phyloP scores from a whole-genome alignment of 1,140 invertebrate genomes.

The Ostrea edulis region DNA sequence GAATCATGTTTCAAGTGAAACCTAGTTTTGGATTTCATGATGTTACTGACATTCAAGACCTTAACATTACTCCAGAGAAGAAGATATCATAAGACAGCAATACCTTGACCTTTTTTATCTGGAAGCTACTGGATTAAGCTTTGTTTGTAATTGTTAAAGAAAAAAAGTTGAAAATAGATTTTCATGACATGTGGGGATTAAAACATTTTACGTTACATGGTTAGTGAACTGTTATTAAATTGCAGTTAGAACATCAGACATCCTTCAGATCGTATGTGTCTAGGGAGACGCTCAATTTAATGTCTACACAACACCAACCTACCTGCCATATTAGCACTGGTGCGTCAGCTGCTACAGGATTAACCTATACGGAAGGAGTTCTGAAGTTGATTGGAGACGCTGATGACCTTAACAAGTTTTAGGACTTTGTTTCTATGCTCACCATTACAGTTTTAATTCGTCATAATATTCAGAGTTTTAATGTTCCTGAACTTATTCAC shows the following conservation, averaged over 20 bases:
- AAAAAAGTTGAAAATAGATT: too few species aligned
- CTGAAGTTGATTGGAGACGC: not conserved
- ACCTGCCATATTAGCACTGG: not conserved
- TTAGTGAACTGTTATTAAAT: too few species aligned
- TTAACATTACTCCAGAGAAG: not conserved
- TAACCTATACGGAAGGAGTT: not conserved
- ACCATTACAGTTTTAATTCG: not conserved
- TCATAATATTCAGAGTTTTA: constrained; percentile 36
- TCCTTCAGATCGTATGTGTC: constrained; percentile 22
- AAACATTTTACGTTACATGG: not conserved
- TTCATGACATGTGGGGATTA: too few species aligned
- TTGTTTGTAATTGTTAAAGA: too few species aligned
- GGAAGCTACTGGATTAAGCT: not conserved
- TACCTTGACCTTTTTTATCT: not conserved
- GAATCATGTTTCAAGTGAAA: too few species aligned
- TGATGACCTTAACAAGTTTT: constrained; percentile 1
- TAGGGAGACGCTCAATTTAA: not conserved
- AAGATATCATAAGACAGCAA: not conserved
- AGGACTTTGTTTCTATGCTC: not conserved
- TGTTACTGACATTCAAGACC: not conserved
- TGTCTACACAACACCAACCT: not conserved
- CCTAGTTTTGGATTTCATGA: not conserved
- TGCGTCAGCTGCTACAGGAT: not conserved
- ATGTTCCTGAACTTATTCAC: constrained; percentile 13
- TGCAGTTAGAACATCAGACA: constrained; percentile 21